phyloP scores from a whole-genome alignment of 1,140 invertebrate genomes.

The Brachionus calyciflorus region DNA sequence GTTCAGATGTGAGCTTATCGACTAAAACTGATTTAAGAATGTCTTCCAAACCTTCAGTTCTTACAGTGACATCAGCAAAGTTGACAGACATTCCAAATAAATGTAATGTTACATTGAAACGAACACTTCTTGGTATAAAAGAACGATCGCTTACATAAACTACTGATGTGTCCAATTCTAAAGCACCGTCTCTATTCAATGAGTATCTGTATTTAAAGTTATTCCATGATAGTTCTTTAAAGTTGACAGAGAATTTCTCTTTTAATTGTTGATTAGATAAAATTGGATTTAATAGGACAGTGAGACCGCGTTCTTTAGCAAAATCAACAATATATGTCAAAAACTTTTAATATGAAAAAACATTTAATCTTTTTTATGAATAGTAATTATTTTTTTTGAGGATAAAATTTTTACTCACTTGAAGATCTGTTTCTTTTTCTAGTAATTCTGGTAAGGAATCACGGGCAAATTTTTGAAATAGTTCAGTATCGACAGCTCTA shows the following conservation, averaged over 20 bases:
- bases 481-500: conserved; percentile 13
- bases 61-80: conserved; percentile 21
- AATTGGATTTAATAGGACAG: conserved; percentile 35
- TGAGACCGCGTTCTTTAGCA: conserved; percentile 35
- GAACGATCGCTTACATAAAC: conserved; percentile 12
- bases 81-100: conserved; percentile 42
- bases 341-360: not conserved
- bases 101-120: conserved; percentile 26
- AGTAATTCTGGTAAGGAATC: not conserved
- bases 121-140: conserved; percentile 37
- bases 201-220: conserved; percentile 42
- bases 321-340: conserved; percentile 37
- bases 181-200: conserved; percentile 17
- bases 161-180: conserved; percentile 41
- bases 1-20: conserved; percentile 13
- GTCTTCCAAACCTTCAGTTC: conserved; percentile 39
- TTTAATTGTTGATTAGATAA: conserved; percentile 32
- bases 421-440: conserved; percentile 31
- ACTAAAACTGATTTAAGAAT: conserved; percentile 21
- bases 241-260: conserved; percentile 35
- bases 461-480: conserved; percentile 29
- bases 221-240: conserved; percentile 46
- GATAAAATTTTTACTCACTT: not conserved
- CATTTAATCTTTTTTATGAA: not conserved
- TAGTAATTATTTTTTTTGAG: not conserved